phyloP scores from a whole-genome alignment of 1,140 invertebrate genomes.

The Lamellibrachia luymesi region DNA sequence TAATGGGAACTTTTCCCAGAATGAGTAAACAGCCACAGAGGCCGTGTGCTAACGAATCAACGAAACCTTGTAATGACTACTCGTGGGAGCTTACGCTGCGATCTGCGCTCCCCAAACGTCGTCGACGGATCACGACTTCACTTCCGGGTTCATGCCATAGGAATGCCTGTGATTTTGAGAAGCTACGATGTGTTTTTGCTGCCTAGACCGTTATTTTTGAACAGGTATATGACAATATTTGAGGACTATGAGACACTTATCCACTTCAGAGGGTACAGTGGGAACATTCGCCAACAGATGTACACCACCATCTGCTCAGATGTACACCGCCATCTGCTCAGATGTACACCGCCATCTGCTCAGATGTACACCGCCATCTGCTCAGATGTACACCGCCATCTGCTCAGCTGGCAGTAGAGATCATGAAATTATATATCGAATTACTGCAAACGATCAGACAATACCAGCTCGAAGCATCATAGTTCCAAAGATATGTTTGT shows the following conservation, averaged over 20 bases:
- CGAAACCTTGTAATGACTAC: neutral
- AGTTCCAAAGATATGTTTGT: too few relatives aligned
- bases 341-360: too few relatives aligned
- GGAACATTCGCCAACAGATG: neutral
- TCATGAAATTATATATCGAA: neutral
- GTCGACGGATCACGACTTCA: neutral
- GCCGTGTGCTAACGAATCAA: neutral
- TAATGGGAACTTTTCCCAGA: neutral
- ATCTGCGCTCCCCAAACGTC: neutral
- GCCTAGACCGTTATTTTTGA: too few relatives aligned
- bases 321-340: too few relatives aligned
- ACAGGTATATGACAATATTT: too few relatives aligned
- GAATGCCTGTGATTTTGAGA: too few relatives aligned
- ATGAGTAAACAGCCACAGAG: neutral
- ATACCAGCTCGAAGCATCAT: neutral
- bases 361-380: too few relatives aligned
- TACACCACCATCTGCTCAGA: neutral
- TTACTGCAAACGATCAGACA: neutral
- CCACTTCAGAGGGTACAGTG: neutral
- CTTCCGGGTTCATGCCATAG: too few relatives aligned
- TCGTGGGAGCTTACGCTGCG: neutral
- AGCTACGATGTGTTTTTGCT: too few relatives aligned
- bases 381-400: too few relatives aligned
- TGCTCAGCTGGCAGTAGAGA: neutral
- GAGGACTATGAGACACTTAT: neutral